Evolutionary conservation across 2,797 vertebrate species (phyloP).

Genomic region (Siniperca obscura): DNA sequence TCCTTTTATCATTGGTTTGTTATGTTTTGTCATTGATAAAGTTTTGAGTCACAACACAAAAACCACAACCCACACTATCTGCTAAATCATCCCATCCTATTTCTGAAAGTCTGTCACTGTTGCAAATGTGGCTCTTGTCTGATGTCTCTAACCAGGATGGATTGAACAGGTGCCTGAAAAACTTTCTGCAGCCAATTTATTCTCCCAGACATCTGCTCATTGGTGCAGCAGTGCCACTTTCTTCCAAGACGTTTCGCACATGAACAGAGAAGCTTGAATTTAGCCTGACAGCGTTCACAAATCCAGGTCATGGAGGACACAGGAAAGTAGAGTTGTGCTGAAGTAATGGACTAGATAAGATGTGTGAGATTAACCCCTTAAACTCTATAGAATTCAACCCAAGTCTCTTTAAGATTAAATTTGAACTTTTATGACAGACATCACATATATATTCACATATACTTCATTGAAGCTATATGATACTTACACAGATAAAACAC

Average conservation of each 20-base stretch:
- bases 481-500: background rate
- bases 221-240: slow-evolving; percentile 58
- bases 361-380: slow-evolving; percentile 18
- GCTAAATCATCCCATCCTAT: slow-evolving; percentile 40
- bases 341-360: slow-evolving; percentile 37
- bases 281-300: slow-evolving; percentile 44
- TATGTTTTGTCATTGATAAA: slow-evolving; percentile 39
- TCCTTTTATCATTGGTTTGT: slow-evolving; percentile 8
- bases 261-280: slow-evolving; percentile 59
- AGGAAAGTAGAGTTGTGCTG: slow-evolving; percentile 24
- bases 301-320: slow-evolving; percentile 57
- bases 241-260: slow-evolving; percentile 58
- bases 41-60: slow-evolving; percentile 28
- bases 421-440: background rate
- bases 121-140: slow-evolving; percentile 56
- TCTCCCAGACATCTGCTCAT: slow-evolving; percentile 76
- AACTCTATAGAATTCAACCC: background rate
- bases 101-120: slow-evolving; percentile 55
- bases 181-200: slow-evolving; percentile 72
- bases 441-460: no score
- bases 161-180: slow-evolving; percentile 76
- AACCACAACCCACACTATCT: slow-evolving; percentile 23
- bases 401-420: background rate
- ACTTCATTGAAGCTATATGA: background rate
- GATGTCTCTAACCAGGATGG: slow-evolving; percentile 64